A percentile compares a stretch with the other conserved stretches of the same genome.
These are phyloP conservation scores for Paguma larvata DNA, from an alignment of 2,797 vertebrate genomes.

Conservation along the genomic window DNA sequence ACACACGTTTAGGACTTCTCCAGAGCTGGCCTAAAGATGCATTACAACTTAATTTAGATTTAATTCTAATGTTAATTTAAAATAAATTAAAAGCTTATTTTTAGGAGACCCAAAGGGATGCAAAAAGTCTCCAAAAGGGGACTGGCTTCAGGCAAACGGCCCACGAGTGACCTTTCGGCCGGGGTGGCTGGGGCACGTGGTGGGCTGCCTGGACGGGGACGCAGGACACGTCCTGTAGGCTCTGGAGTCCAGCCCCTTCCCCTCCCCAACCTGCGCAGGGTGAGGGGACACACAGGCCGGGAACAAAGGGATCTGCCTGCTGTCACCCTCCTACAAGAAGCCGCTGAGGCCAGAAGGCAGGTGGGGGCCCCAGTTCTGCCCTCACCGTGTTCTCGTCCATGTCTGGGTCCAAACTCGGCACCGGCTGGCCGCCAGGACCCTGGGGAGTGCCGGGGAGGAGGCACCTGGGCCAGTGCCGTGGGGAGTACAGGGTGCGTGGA, in stretches of 20 bases:
- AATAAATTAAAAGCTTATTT: slow-evolving; percentile 81
- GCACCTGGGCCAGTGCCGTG: accelerated
- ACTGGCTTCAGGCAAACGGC: slow-evolving; percentile 23
- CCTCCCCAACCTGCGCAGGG: neutral
- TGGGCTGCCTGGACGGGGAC: neutral
- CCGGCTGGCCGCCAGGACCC: neutral
- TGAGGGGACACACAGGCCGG: neutral
- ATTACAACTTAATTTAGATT: slow-evolving; percentile 62
- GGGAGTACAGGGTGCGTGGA: neutral
- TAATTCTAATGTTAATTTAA: slow-evolving; percentile 75
- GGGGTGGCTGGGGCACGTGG: accelerated
- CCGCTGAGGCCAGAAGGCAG: neutral
- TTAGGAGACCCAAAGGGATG: slow-evolving; percentile 74
- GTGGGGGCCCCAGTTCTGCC: neutral
- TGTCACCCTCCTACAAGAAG: accelerated
- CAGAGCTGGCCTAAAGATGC: neutral
- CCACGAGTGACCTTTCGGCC: neutral
- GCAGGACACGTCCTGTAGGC: neutral
- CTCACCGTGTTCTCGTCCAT: accelerated
- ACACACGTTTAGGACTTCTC: neutral
- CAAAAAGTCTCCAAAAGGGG: slow-evolving; percentile 13
- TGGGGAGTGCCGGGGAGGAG: too few relatives aligned
- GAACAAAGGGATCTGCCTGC: neutral
- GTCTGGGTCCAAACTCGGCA: neutral
- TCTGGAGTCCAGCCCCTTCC: neutral